A percentile compares a stretch with the other conserved stretches of the same genome.
Conservation (phyloP, 2,888 invertebrate species). For the Drosophila neonasuta region DNA sequence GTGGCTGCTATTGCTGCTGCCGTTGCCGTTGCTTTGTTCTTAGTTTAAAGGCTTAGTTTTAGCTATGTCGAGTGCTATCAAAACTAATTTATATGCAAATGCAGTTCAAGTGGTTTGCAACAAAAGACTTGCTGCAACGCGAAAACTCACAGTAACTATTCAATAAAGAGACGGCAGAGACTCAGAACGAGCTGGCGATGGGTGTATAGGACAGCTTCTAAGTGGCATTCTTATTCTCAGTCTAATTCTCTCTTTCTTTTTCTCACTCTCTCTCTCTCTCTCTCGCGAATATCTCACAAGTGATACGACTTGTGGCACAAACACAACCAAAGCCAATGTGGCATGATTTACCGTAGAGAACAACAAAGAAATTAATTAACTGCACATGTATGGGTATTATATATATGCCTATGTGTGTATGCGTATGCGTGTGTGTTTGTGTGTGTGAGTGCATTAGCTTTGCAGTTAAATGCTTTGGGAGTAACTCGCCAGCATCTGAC, state of each 20-base stretch:
- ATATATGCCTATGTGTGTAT: conserved; percentile 17
- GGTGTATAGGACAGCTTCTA: conserved; percentile 11
- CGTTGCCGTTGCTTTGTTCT: conserved; percentile 8
- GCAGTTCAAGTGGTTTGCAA: conserved; percentile 72
- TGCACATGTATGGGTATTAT: conserved; percentile 60
- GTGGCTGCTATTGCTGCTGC: conserved; percentile 26
- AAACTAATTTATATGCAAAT: conserved; percentile 77
- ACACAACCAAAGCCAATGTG: conserved; percentile 28
- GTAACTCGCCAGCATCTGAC: conserved; percentile 54
- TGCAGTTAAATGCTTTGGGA: conserved; percentile 70
- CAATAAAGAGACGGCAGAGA: conserved; percentile 47
- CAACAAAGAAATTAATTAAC: conserved; percentile 79
- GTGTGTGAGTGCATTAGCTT: conserved; percentile 72
- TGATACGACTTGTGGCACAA: conserved; percentile 39
- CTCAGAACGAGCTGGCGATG: conserved; percentile 30
- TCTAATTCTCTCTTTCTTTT: conserved; percentile 34
- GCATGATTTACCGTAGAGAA: conserved; percentile 76
- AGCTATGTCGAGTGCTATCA: conserved; percentile 52
- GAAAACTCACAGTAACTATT: conserved; percentile 50
- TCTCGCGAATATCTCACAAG: conserved; percentile 43
- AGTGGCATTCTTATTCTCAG: conserved; percentile 47
- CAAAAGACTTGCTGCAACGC: conserved; percentile 55
- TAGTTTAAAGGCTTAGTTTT: conserved; percentile 27
- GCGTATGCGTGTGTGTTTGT: conserved; percentile 39
- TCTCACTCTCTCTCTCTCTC: neutral